Conservation (phyloP, 2,888 invertebrate genomes). For the Cephus nigrinus region DNA sequence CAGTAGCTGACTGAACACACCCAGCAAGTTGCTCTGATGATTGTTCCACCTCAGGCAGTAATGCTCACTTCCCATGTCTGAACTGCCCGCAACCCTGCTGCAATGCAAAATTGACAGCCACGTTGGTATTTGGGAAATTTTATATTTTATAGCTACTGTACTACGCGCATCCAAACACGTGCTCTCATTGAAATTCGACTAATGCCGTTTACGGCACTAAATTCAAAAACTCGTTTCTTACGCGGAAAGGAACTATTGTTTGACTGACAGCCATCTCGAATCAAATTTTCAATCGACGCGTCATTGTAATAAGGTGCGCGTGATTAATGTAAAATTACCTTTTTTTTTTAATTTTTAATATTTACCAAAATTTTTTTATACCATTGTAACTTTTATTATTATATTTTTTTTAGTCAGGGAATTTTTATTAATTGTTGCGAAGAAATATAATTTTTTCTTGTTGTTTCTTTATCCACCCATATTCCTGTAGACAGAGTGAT, state of each 20-base stretch:
- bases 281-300: background rate
- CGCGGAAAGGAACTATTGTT: no score
- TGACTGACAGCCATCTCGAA: no score
- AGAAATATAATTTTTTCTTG: background rate
- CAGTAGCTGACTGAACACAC: constrained; percentile 95
- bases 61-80: constrained; percentile 98
- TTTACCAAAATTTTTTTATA: background rate
- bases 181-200: background rate
- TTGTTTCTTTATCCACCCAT: background rate
- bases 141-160: background rate
- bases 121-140: background rate
- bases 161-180: background rate
- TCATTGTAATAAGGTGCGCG: background rate
- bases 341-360: background rate
- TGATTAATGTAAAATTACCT: background rate
- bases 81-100: constrained; percentile 81
- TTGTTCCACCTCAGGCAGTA: constrained; percentile 99
- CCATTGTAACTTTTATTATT: background rate
- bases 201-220: no score
- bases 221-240: no score
- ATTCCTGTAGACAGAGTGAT: background rate
- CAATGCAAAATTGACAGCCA: constrained; percentile 18
- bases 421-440: background rate
- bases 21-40: constrained; percentile 98
- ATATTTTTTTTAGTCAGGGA: background rate